phyloP scores from a whole-genome alignment of 2,888 invertebrate genomes.

The Metalampra italica region DNA sequence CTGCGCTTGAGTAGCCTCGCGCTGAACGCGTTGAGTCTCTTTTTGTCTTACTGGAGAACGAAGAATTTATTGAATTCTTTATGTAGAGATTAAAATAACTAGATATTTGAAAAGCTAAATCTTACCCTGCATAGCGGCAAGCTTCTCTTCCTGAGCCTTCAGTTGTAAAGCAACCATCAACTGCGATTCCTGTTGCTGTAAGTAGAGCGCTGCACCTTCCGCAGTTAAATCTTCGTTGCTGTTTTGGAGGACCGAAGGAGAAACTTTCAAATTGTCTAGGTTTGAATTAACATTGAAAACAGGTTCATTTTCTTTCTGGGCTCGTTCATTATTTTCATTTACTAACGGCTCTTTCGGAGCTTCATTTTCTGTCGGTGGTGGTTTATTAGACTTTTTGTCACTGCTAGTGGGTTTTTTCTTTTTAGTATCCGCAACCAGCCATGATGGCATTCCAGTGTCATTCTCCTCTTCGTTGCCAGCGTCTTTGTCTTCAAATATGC shows the following conservation, averaged over 20 bases:
- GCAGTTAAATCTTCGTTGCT: constrained; percentile 64
- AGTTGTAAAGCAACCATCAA: constrained; percentile 79
- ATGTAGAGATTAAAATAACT: not conserved
- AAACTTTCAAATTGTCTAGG: not conserved
- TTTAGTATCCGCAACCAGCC: constrained; percentile 49
- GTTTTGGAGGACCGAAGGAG: constrained; percentile 28
- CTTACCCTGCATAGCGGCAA: constrained; percentile 75
- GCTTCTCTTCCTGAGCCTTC: constrained; percentile 80
- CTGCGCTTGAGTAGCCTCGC: constrained; percentile 71
- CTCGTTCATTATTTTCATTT: constrained; percentile 17
- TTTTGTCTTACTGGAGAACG: constrained; percentile 56
- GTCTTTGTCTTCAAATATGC: constrained; percentile 61
- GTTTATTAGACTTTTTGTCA: constrained; percentile 12
- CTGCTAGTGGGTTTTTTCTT: constrained; percentile 46
- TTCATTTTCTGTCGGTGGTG: not conserved
- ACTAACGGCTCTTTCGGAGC: constrained; percentile 3
- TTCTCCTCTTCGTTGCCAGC: constrained; percentile 40
- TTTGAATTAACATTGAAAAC: constrained; percentile 13
- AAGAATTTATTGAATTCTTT: not conserved
- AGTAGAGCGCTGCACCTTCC: constrained; percentile 74
- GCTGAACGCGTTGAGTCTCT: constrained; percentile 66
- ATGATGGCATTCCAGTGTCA: constrained; percentile 54
- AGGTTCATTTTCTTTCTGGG: constrained; percentile 11
- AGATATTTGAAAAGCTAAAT: not conserved
- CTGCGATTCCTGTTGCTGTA: constrained; percentile 82